phyloP scores from a whole-genome alignment of 2,797 vertebrate species.

The Sternarchorhynchus goeldii region DNA sequence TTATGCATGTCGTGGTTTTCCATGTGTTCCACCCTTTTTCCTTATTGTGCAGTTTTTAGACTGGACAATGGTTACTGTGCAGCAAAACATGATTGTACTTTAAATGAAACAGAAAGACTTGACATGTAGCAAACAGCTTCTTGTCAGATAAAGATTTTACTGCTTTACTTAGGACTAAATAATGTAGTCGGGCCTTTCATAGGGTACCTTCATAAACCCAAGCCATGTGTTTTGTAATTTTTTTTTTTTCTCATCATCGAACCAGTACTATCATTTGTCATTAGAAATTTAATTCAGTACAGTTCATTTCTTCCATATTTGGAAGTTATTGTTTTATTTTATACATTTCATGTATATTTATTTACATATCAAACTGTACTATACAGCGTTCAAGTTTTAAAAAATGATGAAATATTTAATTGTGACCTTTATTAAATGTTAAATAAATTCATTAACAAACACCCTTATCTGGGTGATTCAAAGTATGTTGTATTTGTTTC shows the following conservation, averaged over 20 bases:
- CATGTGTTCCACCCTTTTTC: conserved; percentile 55
- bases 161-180: neutral
- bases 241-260: conserved; percentile 35
- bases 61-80: conserved; percentile 50
- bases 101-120: neutral
- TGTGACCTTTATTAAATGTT: conserved; percentile 69
- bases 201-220: conserved; percentile 19
- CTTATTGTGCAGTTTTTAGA: conserved; percentile 38
- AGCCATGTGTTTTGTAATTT: conserved; percentile 1
- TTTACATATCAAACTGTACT: conserved; percentile 66
- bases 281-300: conserved; percentile 60
- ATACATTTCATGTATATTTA: conserved; percentile 72
- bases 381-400: conserved; percentile 60
- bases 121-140: neutral
- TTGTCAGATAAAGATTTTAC: neutral
- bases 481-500: neutral
- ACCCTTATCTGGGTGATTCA: neutral
- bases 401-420: conserved; percentile 61
- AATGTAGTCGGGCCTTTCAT: conserved; percentile 7
- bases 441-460: conserved; percentile 68
- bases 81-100: conserved; percentile 8
- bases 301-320: conserved; percentile 78
- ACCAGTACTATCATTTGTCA: conserved; percentile 46
- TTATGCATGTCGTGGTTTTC: conserved; percentile 57
- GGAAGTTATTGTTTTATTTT: conserved; percentile 72